Evolutionary conservation across 2,888 invertebrate species (phyloP), one percentile per base, ranked within the genome.

Genomic region (Dasysyrphus albostriatus): DNA sequence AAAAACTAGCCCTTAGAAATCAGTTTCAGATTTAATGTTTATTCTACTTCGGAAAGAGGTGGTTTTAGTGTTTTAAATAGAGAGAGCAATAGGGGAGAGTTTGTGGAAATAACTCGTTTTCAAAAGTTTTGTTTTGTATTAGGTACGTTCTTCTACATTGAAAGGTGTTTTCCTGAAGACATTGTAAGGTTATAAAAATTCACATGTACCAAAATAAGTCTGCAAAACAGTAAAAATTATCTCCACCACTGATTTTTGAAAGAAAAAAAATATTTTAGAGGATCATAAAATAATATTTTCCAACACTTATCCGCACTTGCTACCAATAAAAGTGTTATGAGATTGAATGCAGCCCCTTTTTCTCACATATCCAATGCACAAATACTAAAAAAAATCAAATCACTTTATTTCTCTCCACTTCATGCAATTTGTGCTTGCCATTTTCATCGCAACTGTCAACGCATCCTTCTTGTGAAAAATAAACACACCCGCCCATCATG

Each of bases 231-330:
- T 14, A 42, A 5, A 44, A 47, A 16, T 16, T 8, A 3, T 24
- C 72, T 54, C 51, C 84, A 63, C 67, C 76, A 80, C 84, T 84
- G 84, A 1, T 14, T 29, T 32, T 5, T 24, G n/a, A n/a, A n/a
- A n/a, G n/a, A n/a, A n/a, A n/a, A n/a, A n/a, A 37, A 10, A 34
- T 19, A 19, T 49, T 49, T 19, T 10, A 65, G 7, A 65, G 3
- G 16, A 9, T 24, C 16, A 69, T 16, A 24, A 5, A 56, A 49
- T 14, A 44, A 44, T 34, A 61, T 58, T 73, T 69, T 44, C 37
- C 65, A 67, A 32, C 77, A 82, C 76, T 85, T 81, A 81, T 69
- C 73, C 69, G 34, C 85, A 85, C 85, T 82, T 74, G 85, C 47
- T 77, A 69, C 63, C 81, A 82, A 85, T 85, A 73, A 81, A 85